These are phyloP conservation scores for Ctenosaura bakeri DNA, from an alignment of 2,797 vertebrate species.

Conservation along the genomic window DNA sequence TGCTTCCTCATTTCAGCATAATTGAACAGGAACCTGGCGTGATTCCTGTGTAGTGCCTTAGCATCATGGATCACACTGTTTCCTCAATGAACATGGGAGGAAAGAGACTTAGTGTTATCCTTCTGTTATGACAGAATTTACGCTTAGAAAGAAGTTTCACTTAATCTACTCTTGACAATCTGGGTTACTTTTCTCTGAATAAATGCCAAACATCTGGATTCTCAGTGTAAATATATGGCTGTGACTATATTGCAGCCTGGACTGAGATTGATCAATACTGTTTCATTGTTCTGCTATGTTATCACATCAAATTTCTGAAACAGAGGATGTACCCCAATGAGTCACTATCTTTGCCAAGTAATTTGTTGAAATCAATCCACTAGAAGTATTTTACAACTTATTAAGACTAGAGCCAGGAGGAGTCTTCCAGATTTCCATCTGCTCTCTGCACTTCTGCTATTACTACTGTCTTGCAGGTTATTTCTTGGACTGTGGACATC, in stretches of 20 bases:
- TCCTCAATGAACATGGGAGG: not conserved
- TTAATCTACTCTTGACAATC: not conserved
- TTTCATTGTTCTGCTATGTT: not conserved
- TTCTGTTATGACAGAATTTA: not conserved
- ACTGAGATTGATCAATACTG: not conserved
- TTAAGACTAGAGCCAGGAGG: not conserved
- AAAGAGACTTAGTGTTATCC: not conserved
- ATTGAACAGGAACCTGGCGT: too few species aligned
- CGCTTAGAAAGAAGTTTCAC: not conserved
- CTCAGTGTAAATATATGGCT: not conserved
- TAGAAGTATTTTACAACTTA: not conserved
- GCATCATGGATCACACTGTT: not conserved
- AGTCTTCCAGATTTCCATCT: not conserved
- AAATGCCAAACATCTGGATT: not conserved
- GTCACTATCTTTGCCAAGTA: not conserved
- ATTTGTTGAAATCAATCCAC: not conserved
- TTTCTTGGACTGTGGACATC: not conserved
- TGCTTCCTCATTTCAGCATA: not conserved
- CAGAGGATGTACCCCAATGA: not conserved
- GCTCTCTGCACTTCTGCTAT: not conserved
- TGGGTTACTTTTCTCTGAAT: not conserved
- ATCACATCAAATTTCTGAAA: not conserved
- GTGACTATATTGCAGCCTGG: not conserved
- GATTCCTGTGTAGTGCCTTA: not conserved
- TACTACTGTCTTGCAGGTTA: not conserved